A percentile compares a stretch with the other conserved stretches of the same genome.
Conservation (phyloP, 92 coral and sea anemone species). For the Porites lobata region DNA sequence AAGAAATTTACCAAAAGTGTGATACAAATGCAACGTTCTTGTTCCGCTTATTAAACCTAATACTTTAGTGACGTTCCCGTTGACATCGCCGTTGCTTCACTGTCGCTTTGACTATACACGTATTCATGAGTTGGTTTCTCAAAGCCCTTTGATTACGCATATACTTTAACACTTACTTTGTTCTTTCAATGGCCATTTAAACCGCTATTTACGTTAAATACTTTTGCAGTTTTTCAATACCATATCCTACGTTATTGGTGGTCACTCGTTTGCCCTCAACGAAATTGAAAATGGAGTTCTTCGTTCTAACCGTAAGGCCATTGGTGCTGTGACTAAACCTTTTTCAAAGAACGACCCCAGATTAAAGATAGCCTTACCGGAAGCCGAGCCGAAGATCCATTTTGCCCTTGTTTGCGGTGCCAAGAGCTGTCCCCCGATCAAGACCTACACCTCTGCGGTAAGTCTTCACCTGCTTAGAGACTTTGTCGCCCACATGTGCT, state of each 20-base stretch:
- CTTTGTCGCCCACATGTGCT: background rate
- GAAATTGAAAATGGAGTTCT: slow-evolving; percentile 96
- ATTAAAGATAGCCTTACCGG: slow-evolving; percentile 80
- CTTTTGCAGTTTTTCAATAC: slow-evolving; percentile 93
- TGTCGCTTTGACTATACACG: no score
- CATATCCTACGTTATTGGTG: slow-evolving; percentile 91
- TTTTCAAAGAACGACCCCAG: slow-evolving; percentile 94
- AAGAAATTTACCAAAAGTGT: no score
- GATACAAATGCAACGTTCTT: no score
- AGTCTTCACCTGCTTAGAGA: background rate
- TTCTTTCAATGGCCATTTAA: background rate
- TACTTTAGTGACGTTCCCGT: no score
- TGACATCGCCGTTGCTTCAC: no score
- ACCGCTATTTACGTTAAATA: background rate
- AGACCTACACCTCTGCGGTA: slow-evolving; percentile 95
- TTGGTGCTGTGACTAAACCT: slow-evolving; percentile 88
- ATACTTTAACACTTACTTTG: background rate
- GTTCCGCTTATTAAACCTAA: no score
- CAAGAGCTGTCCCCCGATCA: slow-evolving; percentile 98
- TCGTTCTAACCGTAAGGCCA: slow-evolving; percentile 95
- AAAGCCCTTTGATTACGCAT: no score
- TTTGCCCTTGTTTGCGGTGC: slow-evolving; percentile 99
- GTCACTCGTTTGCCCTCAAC: slow-evolving; percentile 85
- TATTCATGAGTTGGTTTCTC: no score
- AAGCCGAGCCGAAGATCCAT: slow-evolving; percentile 94